Conservation (phyloP, 2,888 invertebrate genomes). For the Brenthis daphne region DNA sequence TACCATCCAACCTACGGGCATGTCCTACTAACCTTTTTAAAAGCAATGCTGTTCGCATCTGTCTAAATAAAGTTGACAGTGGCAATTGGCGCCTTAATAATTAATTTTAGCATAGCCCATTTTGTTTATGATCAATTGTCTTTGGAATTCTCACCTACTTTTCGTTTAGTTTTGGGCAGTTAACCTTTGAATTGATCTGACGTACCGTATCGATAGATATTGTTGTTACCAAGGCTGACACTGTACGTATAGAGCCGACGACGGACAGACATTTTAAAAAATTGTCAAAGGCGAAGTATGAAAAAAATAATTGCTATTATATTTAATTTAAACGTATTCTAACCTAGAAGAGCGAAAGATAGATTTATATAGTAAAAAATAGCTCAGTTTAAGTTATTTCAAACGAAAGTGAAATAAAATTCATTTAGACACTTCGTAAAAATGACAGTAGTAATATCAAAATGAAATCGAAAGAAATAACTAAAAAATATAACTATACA, state of each 20-base stretch:
- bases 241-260: not conserved
- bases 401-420: too few species aligned
- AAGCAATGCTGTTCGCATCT: constrained; percentile 50
- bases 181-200: constrained; percentile 41
- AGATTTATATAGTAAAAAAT: too few species aligned
- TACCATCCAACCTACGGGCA: constrained; percentile 36
- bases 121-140: constrained; percentile 50
- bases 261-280: too few species aligned
- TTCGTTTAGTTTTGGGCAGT: constrained; percentile 47
- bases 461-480: too few species aligned
- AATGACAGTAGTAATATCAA: too few species aligned
- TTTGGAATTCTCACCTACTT: constrained; percentile 50
- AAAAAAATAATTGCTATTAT: too few species aligned
- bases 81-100: constrained; percentile 63
- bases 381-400: too few species aligned
- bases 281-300: too few species aligned
- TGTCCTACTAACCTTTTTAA: constrained; percentile 59
- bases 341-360: too few species aligned
- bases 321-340: too few species aligned
- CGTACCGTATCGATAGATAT: constrained; percentile 33
- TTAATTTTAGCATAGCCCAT: constrained; percentile 67
- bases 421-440: too few species aligned
- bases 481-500: too few species aligned
- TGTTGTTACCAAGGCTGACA: not conserved
- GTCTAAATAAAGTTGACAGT: constrained; percentile 67